Base-by-base conservation (phyloP, 2,888 invertebrate species). In the Pollenia amentaria region DNA sequence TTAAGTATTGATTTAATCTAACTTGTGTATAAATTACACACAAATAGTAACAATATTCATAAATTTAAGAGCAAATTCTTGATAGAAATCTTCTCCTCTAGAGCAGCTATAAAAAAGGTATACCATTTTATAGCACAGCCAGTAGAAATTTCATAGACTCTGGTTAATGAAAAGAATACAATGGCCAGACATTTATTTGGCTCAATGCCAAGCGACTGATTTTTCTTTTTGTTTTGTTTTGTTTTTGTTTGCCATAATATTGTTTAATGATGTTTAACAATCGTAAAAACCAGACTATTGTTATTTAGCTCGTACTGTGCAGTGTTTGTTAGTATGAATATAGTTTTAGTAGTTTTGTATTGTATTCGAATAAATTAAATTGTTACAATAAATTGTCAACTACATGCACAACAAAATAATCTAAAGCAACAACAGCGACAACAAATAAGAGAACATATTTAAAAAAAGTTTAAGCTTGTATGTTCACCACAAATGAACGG, bases 101-200 rank as follows among this genome's bases (percentile, higher is more conserved):
- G 4, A 21, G 16, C n/a, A 29, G 40, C 7, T 0, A 8, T 44
- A 11, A 6, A n/a, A 46, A 12, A 11, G 1, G 6, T 55, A 53
- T 12, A 53, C 8, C 16, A 48, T 51, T 18, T 40, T 18, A n/a
- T 10, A 67, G 11, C 21, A 62, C 7, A 48, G 60, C 38, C 29
- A 16, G 51, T 60, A 16, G 53, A 44, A 53, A 70, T 80, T 70
- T 80, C 11, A 65, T 55, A 29, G 72, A 7, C 18, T 55, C 10
- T 73, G 64, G 46, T 55, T 73, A 80, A 80, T 80, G 79, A 72
- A 72, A 78, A 77, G 38, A 67, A 77, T 16, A 67, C 42, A 79
- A 70, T 62, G 70, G 38, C 79, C 80, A 80, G 80, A 80, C 70
- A 81, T 79, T 64, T 79, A 83, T 78, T 86, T 86, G 86, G 86